Evolutionary conservation across 2,797 vertebrate genomes (phyloP).

Genomic region (Typhlichthys subterraneus): DNA sequence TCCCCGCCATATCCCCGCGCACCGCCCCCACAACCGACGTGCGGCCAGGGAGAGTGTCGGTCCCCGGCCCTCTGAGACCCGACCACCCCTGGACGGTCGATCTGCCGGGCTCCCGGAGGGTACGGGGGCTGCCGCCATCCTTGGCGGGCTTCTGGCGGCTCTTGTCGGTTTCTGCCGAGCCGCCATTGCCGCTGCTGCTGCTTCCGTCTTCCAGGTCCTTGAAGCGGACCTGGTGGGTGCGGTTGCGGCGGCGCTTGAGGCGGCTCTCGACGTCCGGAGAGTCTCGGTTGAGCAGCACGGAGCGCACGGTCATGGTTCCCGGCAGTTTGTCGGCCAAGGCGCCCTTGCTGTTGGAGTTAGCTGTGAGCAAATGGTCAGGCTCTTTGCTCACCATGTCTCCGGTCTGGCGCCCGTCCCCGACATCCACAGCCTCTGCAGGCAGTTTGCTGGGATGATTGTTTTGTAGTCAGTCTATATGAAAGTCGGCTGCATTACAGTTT

Average conservation of each 20-base stretch:
- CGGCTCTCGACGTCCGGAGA: slow-evolving; percentile 82
- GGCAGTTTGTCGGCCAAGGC: slow-evolving; percentile 79
- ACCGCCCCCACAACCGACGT: slow-evolving; percentile 79
- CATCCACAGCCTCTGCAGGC: slow-evolving; percentile 66
- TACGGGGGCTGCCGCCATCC: slow-evolving; percentile 71
- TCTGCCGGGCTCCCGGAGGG: slow-evolving; percentile 64
- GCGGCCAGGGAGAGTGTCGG: slow-evolving; percentile 61
- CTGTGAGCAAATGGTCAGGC: slow-evolving; percentile 71
- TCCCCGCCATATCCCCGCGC: slow-evolving; percentile 79
- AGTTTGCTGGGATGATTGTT: slow-evolving; percentile 51
- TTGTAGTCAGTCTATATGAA: slow-evolving; percentile 48
- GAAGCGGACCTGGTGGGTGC: slow-evolving; percentile 86
- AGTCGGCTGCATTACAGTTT: slow-evolving; percentile 36
- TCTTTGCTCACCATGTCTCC: slow-evolving; percentile 85
- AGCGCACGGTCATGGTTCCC: slow-evolving; percentile 81
- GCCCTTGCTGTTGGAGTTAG: slow-evolving; percentile 72
- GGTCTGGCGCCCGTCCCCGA: slow-evolving; percentile 51
- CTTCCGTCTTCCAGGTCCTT: slow-evolving; percentile 84
- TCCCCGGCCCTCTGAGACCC: slow-evolving; percentile 46
- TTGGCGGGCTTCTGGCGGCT: slow-evolving; percentile 57
- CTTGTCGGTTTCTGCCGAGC: slow-evolving; percentile 58
- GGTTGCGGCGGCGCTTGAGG: slow-evolving; percentile 80
- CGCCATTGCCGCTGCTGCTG: slow-evolving; percentile 69
- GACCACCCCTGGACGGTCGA: slow-evolving; percentile 57
- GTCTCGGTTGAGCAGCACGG: slow-evolving; percentile 85